These are phyloP conservation scores for Xestia ashworthii DNA, from an alignment of 2,888 invertebrate genomes.

Conservation along the genomic window DNA sequence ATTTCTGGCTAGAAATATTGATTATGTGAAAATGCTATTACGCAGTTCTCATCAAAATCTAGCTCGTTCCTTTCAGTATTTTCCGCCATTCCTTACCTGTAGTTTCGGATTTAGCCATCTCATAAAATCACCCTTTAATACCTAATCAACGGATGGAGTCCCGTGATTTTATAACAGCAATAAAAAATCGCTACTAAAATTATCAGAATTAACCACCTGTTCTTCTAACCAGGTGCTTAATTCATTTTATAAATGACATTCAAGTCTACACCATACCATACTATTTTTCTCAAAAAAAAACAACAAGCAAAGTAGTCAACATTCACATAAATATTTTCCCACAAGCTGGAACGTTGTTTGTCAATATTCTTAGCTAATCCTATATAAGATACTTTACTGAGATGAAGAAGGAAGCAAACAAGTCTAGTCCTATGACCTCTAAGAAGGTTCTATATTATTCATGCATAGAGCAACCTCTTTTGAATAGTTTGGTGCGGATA, in stretches of 20 bases:
- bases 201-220: constrained; percentile 8
- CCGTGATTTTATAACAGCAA: neutral
- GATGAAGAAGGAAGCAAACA: constrained; percentile 46
- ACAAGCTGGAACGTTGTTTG: constrained; percentile 17
- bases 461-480: constrained; percentile 15
- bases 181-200: neutral
- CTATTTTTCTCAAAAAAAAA: constrained; percentile 4
- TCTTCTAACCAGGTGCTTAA: constrained; percentile 30
- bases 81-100: no score
- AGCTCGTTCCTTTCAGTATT: no score
- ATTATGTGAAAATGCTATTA: no score
- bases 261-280: neutral
- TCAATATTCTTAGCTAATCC: constrained; percentile 29
- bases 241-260: neutral
- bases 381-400: constrained; percentile 28
- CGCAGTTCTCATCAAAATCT: no score
- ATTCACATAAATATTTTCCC: constrained; percentile 18
- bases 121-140: no score
- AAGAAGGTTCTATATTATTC: constrained; percentile 16
- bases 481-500: neutral
- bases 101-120: no score
- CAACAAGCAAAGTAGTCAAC: neutral
- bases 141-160: neutral
- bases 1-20: no score
- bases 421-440: constrained; percentile 24